Evolutionary conservation across 2,113 vertebrate species (phyloP), one percentile per base, ranked within the genome.

Genomic region (Oxygymnocypris stewartii): DNA sequence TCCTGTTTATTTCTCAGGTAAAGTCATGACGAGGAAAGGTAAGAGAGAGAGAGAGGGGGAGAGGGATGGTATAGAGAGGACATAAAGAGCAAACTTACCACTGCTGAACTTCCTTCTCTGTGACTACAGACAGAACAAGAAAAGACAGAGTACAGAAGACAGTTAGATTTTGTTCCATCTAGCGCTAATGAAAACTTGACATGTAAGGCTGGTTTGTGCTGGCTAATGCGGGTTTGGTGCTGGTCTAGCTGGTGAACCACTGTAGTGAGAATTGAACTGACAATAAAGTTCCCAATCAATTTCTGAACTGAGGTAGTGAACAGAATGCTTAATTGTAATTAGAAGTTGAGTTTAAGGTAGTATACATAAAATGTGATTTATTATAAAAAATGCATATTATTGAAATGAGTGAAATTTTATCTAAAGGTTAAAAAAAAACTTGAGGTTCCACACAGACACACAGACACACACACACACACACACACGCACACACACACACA

Each of bases 41-140:
- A 20, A 54, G 71, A 12, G 57, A 63, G 23, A 12, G n/a, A 63
- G 10, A 25, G 16, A 31, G 28, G 2, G 40, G 2, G 40, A 44
- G 10, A n/a, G 40, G 35, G 37, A 40, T 71, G 35, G 37, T 8
- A 51, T 2, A 67, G 25, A 77, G 11, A 79, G 8, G 18, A 35
- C 31, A 47, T n/a, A 65, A 28, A 59, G 13, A 71, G 37, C 31
- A 49, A 14, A 88, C 90, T 89, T 59, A 90, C 90, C 89, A 91
- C 84, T 90, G 90, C 80, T 89, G 89, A 37, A 90, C 88, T 86
- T 90, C 90, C 40, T 90, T 91, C 69, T 91, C 90, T n/a, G 89
- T 91, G 73, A 90, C 90, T 91, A 89, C 23, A 67, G 20, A 23
- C 57, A n/a, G 23, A n/a, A 61, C 57, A n/a, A 77, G 87, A 80